phyloP scores from a whole-genome alignment of 1,140 invertebrate species.

The Holcopasites calliopsidis region DNA sequence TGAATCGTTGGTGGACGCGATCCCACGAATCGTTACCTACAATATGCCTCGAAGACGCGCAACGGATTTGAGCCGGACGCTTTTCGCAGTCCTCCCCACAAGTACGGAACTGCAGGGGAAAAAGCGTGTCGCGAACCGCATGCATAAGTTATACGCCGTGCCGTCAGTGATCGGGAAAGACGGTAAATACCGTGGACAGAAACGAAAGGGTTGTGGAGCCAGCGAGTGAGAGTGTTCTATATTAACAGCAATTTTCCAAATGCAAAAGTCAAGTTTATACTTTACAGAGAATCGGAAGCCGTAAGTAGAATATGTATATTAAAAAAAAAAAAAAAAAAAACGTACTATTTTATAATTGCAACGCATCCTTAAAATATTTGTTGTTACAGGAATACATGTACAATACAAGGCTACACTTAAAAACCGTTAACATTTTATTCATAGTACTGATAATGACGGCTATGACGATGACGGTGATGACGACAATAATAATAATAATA shows the following conservation, averaged over 20 bases:
- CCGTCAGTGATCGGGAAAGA: neutral
- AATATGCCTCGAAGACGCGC: neutral
- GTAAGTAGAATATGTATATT: conserved; percentile 53
- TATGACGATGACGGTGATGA: neutral
- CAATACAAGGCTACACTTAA: conserved; percentile 55
- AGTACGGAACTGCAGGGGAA: neutral
- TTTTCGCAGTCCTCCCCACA: neutral
- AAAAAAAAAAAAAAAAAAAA: conserved; percentile 46
- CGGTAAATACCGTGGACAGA: neutral
- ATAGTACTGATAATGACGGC: conserved; percentile 32
- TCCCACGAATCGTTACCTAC: too few species aligned
- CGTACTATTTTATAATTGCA: conserved; percentile 32
- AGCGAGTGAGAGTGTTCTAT: conserved; percentile 2
- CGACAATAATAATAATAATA: conserved; percentile 39
- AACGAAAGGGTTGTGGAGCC: conserved; percentile 4
- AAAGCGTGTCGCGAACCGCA: conserved; percentile 14
- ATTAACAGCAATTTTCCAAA: conserved; percentile 18
- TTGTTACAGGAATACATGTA: conserved; percentile 64
- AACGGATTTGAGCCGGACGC: conserved; percentile 1
- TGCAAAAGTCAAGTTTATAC: conserved; percentile 32
- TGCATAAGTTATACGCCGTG: neutral
- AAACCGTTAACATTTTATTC: conserved; percentile 57
- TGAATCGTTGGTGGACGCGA: too few species aligned
- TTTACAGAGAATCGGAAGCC: conserved; percentile 45
- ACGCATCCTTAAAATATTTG: conserved; percentile 57